Percentiles rank a stretch among this genome's conserved stretches.
Conservation (phyloP, 2,113 vertebrate species). For the Ariopsis seemanni region DNA sequence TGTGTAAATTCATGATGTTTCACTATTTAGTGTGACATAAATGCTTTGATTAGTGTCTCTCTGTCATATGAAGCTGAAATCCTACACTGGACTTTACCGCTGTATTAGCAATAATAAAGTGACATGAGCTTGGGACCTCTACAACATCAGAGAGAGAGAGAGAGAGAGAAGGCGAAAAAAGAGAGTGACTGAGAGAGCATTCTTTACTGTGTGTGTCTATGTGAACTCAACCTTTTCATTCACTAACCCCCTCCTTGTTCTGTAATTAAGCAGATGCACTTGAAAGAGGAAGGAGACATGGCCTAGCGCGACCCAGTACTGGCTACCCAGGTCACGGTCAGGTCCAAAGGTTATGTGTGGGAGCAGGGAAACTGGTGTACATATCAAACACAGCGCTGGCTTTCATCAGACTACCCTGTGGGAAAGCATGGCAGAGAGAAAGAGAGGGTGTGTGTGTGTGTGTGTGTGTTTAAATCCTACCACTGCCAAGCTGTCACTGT, state of each 20-base stretch:
- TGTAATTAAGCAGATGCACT: conserved; percentile 61
- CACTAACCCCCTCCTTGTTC: conserved; percentile 32
- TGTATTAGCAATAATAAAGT: conserved; percentile 1
- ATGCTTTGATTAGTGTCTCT: neutral
- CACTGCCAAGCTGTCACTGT: conserved; percentile 19
- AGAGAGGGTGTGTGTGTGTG: conserved; percentile 10
- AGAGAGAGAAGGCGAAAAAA: neutral
- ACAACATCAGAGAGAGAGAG: conserved; percentile 5
- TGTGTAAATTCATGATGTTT: neutral
- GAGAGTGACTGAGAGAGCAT: conserved; percentile 14
- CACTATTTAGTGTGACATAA: neutral
- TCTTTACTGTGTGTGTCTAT: conserved; percentile 31
- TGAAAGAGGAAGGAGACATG: conserved; percentile 54
- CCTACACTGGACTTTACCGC: neutral
- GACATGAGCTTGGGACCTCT: neutral
- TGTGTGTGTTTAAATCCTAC: neutral
- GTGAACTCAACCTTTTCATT: conserved; percentile 36
- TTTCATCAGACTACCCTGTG: conserved; percentile 50
- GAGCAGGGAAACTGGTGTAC: conserved; percentile 40
- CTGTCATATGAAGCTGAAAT: neutral
- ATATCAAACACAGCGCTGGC: conserved; percentile 53
- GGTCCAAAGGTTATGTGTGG: conserved; percentile 47
- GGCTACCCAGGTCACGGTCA: conserved; percentile 45
- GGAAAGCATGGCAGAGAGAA: conserved; percentile 27
- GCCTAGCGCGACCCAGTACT: conserved; percentile 18